Conservation (phyloP, 1,140 invertebrate species). For the Euborellia annulipes region DNA sequence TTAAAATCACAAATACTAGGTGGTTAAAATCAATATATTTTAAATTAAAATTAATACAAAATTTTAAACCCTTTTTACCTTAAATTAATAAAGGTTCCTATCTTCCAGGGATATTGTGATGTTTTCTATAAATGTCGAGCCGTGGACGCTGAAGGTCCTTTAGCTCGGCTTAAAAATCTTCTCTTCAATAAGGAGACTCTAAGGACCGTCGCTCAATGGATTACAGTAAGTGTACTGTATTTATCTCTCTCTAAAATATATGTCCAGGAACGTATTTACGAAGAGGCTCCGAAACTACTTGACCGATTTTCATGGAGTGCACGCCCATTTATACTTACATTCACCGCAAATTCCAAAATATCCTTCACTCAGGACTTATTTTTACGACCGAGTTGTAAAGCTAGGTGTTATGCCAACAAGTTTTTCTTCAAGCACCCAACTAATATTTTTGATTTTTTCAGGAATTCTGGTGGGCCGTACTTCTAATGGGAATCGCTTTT, state of each 20-base stretch:
- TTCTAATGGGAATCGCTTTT: conserved; percentile 78
- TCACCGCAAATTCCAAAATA: neutral
- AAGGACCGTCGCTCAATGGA: conserved; percentile 69
- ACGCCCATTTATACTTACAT: conserved; percentile 1
- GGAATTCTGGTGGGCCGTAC: conserved; percentile 94
- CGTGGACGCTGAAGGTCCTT: conserved; percentile 94
- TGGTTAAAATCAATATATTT: neutral
- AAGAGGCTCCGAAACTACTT: too few relatives aligned
- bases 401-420: too few relatives aligned
- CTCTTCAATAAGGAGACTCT: conserved; percentile 87
- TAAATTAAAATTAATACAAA: neutral
- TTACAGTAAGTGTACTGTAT: conserved; percentile 59
- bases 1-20: too few relatives aligned
- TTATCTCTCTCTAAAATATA: neutral
- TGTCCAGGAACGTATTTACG: too few relatives aligned
- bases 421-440: too few relatives aligned
- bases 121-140: conserved; percentile 94
- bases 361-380: neutral
- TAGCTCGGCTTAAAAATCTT: conserved; percentile 91
- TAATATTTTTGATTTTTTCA: conserved; percentile 23
- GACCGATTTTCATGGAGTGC: neutral
- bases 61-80: neutral
- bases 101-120: conserved; percentile 82
- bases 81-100: neutral
- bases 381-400: too few relatives aligned